A percentile compares a stretch with the other conserved stretches of the same genome.
Evolutionary conservation across 2,113 vertebrate species (phyloP).

Genomic region (Campylomormyrus numenius): DNA sequence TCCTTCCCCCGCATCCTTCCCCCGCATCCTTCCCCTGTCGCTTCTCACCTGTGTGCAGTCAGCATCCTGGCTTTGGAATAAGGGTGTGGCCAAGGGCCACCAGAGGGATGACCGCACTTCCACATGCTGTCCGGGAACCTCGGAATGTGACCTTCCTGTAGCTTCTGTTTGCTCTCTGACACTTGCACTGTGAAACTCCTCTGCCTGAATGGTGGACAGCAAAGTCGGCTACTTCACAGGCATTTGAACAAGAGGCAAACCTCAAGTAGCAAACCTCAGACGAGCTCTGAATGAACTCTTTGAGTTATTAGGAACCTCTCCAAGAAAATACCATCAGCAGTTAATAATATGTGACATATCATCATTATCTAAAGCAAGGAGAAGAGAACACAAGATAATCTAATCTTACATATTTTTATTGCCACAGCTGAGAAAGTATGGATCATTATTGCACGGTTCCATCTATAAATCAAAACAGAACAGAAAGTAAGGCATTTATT

Average conservation of each 20-base stretch:
- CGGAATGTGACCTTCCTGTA: background rate
- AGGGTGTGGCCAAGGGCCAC: background rate
- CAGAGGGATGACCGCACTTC: background rate
- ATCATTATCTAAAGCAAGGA: constrained; percentile 5
- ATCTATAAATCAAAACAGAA: background rate
- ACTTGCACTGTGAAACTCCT: background rate
- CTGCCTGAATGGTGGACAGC: background rate
- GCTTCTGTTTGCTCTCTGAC: background rate
- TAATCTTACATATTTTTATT: background rate
- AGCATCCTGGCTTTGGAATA: background rate
- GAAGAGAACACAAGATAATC: background rate
- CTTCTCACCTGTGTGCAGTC: background rate
- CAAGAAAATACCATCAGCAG: constrained; percentile 10
- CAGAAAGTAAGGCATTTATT: background rate
- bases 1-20: background rate
- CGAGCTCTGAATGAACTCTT: background rate
- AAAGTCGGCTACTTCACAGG: background rate
- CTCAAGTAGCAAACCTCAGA: background rate
- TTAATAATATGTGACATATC: constrained; percentile 10
- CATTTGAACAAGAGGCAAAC: background rate
- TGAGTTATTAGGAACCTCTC: constrained; percentile 3
- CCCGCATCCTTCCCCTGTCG: background rate
- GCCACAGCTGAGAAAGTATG: background rate
- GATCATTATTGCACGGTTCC: background rate
- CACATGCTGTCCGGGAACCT: background rate